Conservation (phyloP, 92 coral and sea anemone species). For the Scolanthus callimorphus region DNA sequence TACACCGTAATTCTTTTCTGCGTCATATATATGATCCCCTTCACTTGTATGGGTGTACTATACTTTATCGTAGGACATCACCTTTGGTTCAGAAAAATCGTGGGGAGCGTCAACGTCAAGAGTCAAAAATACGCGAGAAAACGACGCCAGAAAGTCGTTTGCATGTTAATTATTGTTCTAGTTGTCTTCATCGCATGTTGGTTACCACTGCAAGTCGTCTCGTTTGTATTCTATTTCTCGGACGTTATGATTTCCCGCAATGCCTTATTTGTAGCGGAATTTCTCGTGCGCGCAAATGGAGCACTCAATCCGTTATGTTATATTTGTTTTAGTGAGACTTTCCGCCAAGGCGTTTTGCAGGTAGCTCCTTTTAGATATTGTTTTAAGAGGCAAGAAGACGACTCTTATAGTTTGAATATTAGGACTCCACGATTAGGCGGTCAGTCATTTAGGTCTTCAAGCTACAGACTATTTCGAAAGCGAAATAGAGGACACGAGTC, state of each 20-base stretch:
- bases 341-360: constrained; percentile 2
- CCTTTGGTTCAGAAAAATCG: constrained; percentile 66
- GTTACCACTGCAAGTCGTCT: constrained; percentile 58
- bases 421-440: too few species aligned
- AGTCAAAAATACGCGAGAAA: constrained; percentile 17
- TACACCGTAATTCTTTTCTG: constrained; percentile 70
- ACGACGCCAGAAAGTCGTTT: constrained; percentile 20
- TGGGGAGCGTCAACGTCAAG: constrained; percentile 35
- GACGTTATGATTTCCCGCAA: constrained; percentile 5
- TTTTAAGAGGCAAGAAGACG: not conserved
- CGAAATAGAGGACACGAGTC: too few species aligned
- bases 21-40: constrained; percentile 65
- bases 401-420: too few species aligned
- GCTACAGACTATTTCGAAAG: too few species aligned
- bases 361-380: not conserved
- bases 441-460: too few species aligned
- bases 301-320: constrained; percentile 46
- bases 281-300: constrained; percentile 47
- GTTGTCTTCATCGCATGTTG: constrained; percentile 52
- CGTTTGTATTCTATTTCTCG: constrained; percentile 27
- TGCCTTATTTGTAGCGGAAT: constrained; percentile 25
- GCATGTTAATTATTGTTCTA: constrained; percentile 52
- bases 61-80: constrained; percentile 50
- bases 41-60: constrained; percentile 46
- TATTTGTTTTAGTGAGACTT: constrained; percentile 19